Evolutionary conservation across 2,113 vertebrate genomes (phyloP).

Genomic region (Poeciliopsis turrubarensis): DNA sequence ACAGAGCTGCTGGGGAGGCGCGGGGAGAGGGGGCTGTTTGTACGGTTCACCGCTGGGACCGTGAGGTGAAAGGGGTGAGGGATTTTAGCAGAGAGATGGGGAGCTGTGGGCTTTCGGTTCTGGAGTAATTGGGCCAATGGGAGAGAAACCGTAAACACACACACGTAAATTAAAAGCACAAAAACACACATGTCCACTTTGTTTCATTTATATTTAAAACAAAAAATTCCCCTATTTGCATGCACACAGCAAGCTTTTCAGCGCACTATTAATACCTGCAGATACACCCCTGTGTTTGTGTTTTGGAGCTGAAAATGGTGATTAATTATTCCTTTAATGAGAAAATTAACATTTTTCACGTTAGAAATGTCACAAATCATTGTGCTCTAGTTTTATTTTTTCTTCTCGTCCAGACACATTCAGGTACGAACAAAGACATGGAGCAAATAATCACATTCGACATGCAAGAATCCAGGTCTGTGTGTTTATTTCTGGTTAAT

Average conservation of each 20-base stretch:
- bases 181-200: conserved; percentile 20
- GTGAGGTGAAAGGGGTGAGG: conserved; percentile 72
- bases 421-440: neutral
- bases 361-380: neutral
- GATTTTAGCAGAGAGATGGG: conserved; percentile 64
- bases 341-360: neutral
- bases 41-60: conserved; percentile 60
- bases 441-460: conserved; percentile 2
- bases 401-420: neutral
- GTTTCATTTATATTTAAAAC: conserved; percentile 15
- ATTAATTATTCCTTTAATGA: neutral
- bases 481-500: conserved; percentile 19
- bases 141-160: conserved; percentile 69
- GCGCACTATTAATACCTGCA: neutral
- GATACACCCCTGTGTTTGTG: neutral
- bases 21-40: conserved; percentile 34
- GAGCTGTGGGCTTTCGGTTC: conserved; percentile 63
- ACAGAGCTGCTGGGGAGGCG: conserved; percentile 2
- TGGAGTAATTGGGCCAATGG: conserved; percentile 81
- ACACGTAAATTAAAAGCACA: conserved; percentile 29
- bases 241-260: neutral
- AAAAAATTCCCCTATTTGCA: conserved; percentile 12
- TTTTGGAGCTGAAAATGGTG: neutral
- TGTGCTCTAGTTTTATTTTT: neutral
- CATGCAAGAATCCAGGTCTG: neutral